A percentile compares a stretch with the other conserved stretches of the same genome.
Conservation (phyloP, 2,797 vertebrate genomes). For the Chromobotia macracanthus region DNA sequence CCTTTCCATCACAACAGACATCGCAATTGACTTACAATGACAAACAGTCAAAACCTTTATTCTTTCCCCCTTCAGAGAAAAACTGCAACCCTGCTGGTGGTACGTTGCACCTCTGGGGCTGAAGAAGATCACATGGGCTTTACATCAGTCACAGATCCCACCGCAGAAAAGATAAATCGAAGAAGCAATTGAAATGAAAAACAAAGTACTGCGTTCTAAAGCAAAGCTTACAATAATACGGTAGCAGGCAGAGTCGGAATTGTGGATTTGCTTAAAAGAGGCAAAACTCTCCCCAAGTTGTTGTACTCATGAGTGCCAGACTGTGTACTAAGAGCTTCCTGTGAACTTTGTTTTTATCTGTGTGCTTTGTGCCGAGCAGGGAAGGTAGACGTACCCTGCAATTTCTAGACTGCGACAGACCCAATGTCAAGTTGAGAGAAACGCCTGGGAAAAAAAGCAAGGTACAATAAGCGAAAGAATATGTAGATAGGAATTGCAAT, state of each 20-base stretch:
- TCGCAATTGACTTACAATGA: slow-evolving; percentile 39
- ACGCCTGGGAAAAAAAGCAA: slow-evolving; percentile 6
- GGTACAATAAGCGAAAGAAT: slow-evolving; percentile 14
- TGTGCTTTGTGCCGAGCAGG: slow-evolving; percentile 16
- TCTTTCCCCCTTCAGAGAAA: slow-evolving; percentile 10
- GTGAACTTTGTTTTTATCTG: slow-evolving; percentile 30
- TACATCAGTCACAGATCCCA: background rate
- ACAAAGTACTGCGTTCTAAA: slow-evolving; percentile 17
- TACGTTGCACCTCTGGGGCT: background rate
- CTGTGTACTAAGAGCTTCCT: slow-evolving; percentile 6
- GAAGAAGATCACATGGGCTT: slow-evolving; percentile 16
- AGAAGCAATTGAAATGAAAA: slow-evolving; percentile 6
- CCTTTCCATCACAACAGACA: slow-evolving; percentile 37
- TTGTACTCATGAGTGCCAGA: slow-evolving; percentile 25
- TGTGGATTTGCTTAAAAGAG: slow-evolving; percentile 16
- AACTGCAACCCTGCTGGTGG: slow-evolving; percentile 12
- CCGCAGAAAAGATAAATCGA: slow-evolving; percentile 9
- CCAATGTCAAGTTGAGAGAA: slow-evolving; percentile 31
- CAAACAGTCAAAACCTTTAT: slow-evolving; percentile 49
- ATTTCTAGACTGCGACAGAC: slow-evolving; percentile 10
- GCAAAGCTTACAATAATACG: background rate
- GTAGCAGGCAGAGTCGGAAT: slow-evolving; percentile 1
- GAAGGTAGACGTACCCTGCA: slow-evolving; percentile 15
- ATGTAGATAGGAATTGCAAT: slow-evolving; percentile 19
- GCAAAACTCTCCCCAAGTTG: slow-evolving; percentile 24